Evolutionary conservation across 2,797 vertebrate species (phyloP).

Genomic region (Babyrousa celebensis): DNA sequence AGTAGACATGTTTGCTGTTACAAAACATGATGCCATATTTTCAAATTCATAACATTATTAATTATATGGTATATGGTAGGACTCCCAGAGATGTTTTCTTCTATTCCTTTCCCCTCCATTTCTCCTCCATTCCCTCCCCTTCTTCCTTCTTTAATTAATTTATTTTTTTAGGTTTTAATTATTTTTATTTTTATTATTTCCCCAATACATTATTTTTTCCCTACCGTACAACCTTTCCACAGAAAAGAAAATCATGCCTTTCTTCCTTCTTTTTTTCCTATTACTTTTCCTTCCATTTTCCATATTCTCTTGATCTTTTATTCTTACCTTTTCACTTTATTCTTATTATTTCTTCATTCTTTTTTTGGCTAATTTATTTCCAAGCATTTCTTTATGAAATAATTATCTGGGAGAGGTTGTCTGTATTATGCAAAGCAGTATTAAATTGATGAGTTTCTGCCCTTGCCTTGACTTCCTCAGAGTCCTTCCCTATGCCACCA

Average conservation of each 20-base stretch:
- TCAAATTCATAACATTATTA: conserved; percentile 10
- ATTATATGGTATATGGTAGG: neutral
- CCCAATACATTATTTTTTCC: too few relatives aligned
- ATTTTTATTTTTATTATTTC: too few relatives aligned
- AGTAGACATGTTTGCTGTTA: neutral
- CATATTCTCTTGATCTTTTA: neutral
- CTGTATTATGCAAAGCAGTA: neutral
- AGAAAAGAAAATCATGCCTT: neutral
- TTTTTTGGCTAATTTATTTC: neutral
- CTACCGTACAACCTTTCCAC: too few relatives aligned
- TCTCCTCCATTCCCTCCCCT: neutral
- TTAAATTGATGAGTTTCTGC: neutral
- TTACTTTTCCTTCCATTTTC: neutral
- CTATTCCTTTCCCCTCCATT: neutral
- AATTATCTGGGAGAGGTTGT: neutral
- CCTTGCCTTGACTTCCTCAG: neutral
- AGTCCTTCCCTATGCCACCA: neutral
- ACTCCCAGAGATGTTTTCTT: neutral
- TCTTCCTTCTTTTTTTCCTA: neutral
- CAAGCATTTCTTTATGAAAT: neutral
- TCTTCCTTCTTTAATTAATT: neutral
- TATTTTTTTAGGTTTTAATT: too few relatives aligned
- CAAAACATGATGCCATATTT: neutral
- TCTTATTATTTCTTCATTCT: neutral
- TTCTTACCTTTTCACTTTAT: neutral